Percentiles rank a stretch among this genome's conserved stretches.
Evolutionary conservation across 2,888 invertebrate genomes (phyloP).

Genomic region (Crematogaster levior): DNA sequence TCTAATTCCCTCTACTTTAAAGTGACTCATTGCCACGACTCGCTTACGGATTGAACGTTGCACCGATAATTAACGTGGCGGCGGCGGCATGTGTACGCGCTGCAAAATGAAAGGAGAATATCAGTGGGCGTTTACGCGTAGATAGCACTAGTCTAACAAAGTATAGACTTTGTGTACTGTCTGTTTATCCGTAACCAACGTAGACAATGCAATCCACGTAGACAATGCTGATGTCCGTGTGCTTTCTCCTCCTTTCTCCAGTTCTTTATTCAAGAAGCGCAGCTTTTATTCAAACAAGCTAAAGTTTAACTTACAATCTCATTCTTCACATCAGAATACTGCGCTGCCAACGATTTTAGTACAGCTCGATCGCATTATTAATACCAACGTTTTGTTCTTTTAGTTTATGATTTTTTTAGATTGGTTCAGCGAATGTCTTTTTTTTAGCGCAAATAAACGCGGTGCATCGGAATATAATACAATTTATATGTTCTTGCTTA

Average conservation of each 20-base stretch:
- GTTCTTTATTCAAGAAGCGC: not conserved
- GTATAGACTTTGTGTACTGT: slow-evolving; percentile 7
- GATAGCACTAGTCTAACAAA: slow-evolving; percentile 10
- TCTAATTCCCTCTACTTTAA: slow-evolving; percentile 26
- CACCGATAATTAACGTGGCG: slow-evolving; percentile 59
- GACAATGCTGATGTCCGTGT: slow-evolving; percentile 6
- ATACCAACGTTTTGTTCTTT: not conserved
- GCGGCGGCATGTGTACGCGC: slow-evolving; percentile 7
- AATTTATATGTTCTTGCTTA: not conserved
- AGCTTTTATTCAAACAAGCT: not conserved
- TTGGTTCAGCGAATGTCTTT: not conserved
- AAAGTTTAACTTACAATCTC: not conserved
- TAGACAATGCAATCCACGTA: slow-evolving; percentile 19
- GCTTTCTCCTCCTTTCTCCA: slow-evolving; percentile 43
- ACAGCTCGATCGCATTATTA: not conserved
- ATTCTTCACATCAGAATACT: not conserved
- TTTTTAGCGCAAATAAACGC: not conserved
- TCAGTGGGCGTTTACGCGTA: slow-evolving; percentile 12
- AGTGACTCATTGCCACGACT: slow-evolving; percentile 65
- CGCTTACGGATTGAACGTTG: slow-evolving; percentile 40
- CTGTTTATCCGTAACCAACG: slow-evolving; percentile 32
- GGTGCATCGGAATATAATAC: not conserved
- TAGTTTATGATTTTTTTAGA: not conserved
- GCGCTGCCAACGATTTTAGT: not conserved
- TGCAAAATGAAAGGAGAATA: slow-evolving; percentile 46